Evolutionary conservation across 2,797 vertebrate species (phyloP), one percentile per base, ranked within the genome.

Genomic region (Enteromius viviparus): DNA sequence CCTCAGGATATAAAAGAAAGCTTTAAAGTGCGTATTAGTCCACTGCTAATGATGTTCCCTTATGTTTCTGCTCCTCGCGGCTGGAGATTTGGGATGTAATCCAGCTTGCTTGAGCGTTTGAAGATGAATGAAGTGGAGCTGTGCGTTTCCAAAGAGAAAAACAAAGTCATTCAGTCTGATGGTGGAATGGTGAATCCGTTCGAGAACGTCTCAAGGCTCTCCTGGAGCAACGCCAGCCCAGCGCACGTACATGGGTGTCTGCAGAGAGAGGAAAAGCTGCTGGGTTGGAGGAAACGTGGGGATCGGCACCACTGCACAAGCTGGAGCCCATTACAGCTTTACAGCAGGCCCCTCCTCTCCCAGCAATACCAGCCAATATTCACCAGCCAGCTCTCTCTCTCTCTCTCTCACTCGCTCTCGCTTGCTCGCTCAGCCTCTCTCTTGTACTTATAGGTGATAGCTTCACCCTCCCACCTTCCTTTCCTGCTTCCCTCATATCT

Each of bases 291-390:
- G 81, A 84, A 84, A 80, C 60, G 77, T 87, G 68, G 76, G 70
- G 69, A 87, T 88, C 85, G 79, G 82, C 84, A 87, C 83, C 71
- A 66, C 85, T 85, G 85, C 84, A 87, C 78, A 78, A 84, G 29
- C 81, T 82, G 34, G 78, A 87, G 76, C 87, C 79, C 86, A 82
- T 85, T 85, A 87, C 82, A 72, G 79, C 84, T 81, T 83, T 83
- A 82, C 64, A 80, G 84, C 76, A 88, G 81, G 81, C 77, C 84
- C 75, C 77, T 84, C 86, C 82, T 80, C 86, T 85, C 84, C 47
- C 71, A 26, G 84, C 85, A 84, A 84, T 29, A 88, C 53, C 60
- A 85, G 76, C 85, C 87, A 85, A 88, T 88, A 85, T 80, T 83
- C 81, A 86, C 71, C 80, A 83, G 37, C 78, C 85, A 80, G 85